Evolutionary conservation across 2,888 invertebrate species (phyloP).

Genomic region (Alsophila aescularia): DNA sequence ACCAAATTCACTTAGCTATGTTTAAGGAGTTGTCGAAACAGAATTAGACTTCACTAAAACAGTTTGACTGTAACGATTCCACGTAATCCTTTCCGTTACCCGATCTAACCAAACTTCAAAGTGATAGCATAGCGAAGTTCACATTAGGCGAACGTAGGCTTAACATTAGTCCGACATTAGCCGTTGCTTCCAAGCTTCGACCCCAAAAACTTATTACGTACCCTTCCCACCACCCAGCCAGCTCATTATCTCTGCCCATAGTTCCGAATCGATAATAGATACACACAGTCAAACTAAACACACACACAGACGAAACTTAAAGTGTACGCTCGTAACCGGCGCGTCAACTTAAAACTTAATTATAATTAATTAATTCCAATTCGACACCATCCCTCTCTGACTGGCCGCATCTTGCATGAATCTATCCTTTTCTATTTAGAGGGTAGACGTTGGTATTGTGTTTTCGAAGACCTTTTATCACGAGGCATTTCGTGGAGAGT

Average conservation of each 20-base stretch:
- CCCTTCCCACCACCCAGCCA: slow-evolving; percentile 65
- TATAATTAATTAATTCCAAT: slow-evolving; percentile 93
- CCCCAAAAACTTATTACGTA: slow-evolving; percentile 77
- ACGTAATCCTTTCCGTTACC: neutral
- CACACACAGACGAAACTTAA: slow-evolving; percentile 71
- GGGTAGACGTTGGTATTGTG: slow-evolving; percentile 79
- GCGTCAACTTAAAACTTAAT: slow-evolving; percentile 92
- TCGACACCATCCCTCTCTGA: slow-evolving; percentile 77
- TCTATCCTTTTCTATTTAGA: slow-evolving; percentile 65
- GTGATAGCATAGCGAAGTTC: slow-evolving; percentile 4
- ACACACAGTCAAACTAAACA: slow-evolving; percentile 62
- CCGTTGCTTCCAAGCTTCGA: slow-evolving; percentile 50
- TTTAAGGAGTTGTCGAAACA: neutral
- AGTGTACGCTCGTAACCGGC: slow-evolving; percentile 82
- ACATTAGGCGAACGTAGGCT: slow-evolving; percentile 17
- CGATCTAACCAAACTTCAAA: slow-evolving; percentile 20
- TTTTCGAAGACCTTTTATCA: slow-evolving; percentile 83
- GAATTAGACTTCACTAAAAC: neutral
- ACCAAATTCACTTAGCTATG: too few species aligned
- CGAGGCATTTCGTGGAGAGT: slow-evolving; percentile 77
- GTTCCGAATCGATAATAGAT: slow-evolving; percentile 78
- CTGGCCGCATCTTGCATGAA: slow-evolving; percentile 75
- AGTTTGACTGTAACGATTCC: neutral
- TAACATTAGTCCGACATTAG: slow-evolving; percentile 40
- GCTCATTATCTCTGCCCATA: slow-evolving; percentile 81